Evolutionary conservation across 2,888 invertebrate genomes (phyloP).

Genomic region (Aleiodes alternator): DNA sequence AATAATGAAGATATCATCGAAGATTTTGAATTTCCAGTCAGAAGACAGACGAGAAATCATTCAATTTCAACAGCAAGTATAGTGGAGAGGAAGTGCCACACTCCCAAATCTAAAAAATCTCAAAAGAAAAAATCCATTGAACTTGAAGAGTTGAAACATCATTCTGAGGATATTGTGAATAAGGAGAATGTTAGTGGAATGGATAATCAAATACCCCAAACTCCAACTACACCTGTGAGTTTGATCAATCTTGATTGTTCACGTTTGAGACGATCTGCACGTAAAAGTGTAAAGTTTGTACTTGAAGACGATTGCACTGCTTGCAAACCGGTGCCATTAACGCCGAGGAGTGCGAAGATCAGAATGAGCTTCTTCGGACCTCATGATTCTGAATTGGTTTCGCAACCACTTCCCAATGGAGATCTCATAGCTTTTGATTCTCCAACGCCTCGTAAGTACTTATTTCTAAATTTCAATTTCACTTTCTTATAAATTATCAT

Average conservation of each 20-base stretch:
- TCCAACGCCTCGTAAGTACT: conserved; percentile 53
- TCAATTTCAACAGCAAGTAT: conserved; percentile 41
- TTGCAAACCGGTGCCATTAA: conserved; percentile 56
- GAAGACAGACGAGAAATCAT: conserved; percentile 50
- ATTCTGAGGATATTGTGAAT: conserved; percentile 1
- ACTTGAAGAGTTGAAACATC: conserved; percentile 4
- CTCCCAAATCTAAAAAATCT: conserved; percentile 39
- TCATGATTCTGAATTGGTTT: conserved; percentile 14
- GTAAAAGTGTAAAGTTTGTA: conserved; percentile 59
- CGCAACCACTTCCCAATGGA: conserved; percentile 7
- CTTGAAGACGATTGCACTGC: conserved; percentile 56
- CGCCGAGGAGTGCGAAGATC: conserved; percentile 54
- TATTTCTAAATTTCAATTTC: neutral
- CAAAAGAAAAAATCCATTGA: neutral
- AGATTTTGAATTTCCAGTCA: neutral
- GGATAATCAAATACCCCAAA: neutral
- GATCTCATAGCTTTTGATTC: conserved; percentile 53
- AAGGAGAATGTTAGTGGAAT: conserved; percentile 45
- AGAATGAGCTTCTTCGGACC: conserved; percentile 48
- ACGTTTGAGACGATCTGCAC: conserved; percentile 47
- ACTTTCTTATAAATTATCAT: neutral
- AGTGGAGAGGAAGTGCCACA: conserved; percentile 41
- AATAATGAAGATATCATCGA: neutral
- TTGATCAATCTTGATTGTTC: neutral
- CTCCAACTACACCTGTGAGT: conserved; percentile 4